Percentiles rank a stretch among this genome's conserved stretches.
Conservation (phyloP, 2,888 invertebrate species). For the Acrocera orbiculus region DNA sequence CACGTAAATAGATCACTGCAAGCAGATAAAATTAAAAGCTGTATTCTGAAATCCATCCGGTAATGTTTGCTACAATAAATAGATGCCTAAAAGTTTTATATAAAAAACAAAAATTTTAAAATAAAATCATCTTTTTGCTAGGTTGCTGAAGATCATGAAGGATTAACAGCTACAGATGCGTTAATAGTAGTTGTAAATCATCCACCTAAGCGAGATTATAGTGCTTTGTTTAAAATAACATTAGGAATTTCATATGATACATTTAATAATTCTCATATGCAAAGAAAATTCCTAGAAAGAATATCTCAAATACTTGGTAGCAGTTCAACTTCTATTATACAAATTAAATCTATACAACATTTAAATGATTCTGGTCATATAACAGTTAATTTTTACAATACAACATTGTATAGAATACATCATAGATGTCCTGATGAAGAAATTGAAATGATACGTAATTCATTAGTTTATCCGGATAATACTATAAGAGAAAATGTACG, state of each 20-base stretch:
- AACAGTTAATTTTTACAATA: slow-evolving; percentile 65
- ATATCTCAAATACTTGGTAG: slow-evolving; percentile 63
- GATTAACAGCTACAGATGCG: slow-evolving; percentile 60
- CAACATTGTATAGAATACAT: slow-evolving; percentile 34
- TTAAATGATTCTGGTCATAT: slow-evolving; percentile 38
- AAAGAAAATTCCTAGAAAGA: slow-evolving; percentile 67
- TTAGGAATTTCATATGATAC: slow-evolving; percentile 50
- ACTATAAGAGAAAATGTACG: slow-evolving; percentile 35
- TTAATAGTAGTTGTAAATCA: slow-evolving; percentile 55
- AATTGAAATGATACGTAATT: slow-evolving; percentile 50
- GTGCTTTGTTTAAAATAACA: slow-evolving; percentile 65
- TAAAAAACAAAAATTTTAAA: neutral
- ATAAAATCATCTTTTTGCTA: slow-evolving; percentile 15
- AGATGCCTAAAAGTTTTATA: too few relatives aligned
- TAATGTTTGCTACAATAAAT: too few relatives aligned
- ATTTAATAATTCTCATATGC: slow-evolving; percentile 54
- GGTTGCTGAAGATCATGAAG: slow-evolving; percentile 57
- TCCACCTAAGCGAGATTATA: slow-evolving; percentile 44
- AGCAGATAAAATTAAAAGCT: too few relatives aligned
- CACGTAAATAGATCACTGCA: too few relatives aligned
- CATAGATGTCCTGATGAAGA: slow-evolving; percentile 57
- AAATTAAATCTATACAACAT: slow-evolving; percentile 45
- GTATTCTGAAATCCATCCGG: too few relatives aligned
- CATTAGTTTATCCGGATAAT: slow-evolving; percentile 49
- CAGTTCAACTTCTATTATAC: slow-evolving; percentile 49